Percentiles rank a stretch among this genome's conserved stretches.
These are phyloP conservation scores for Orthonyx spaldingii DNA, from an alignment of 2,113 vertebrate genomes.

Conservation along the genomic window DNA sequence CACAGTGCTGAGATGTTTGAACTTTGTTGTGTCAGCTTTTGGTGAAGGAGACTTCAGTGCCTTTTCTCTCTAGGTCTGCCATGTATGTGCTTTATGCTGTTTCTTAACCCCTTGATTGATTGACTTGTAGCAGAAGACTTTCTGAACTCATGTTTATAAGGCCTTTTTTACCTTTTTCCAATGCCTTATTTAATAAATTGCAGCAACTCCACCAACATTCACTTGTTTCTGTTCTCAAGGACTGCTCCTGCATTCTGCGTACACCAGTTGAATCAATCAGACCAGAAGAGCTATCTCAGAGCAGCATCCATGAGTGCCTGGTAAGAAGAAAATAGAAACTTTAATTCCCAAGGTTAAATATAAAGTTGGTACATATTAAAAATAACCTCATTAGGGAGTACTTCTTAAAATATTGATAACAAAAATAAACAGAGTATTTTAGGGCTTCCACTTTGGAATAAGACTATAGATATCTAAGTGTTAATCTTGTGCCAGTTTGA, in stretches of 20 bases:
- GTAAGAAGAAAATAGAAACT: slow-evolving; percentile 73
- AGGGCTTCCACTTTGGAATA: background rate
- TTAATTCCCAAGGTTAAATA: background rate
- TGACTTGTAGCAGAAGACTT: background rate
- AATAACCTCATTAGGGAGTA: background rate
- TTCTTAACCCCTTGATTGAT: background rate
- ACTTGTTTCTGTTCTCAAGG: slow-evolving; percentile 70
- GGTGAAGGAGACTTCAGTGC: background rate
- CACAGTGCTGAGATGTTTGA: background rate
- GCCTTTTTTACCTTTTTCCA: background rate
- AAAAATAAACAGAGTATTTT: background rate
- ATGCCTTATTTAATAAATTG: background rate
- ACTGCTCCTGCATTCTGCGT: slow-evolving; percentile 95
- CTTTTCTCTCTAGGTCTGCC: background rate
- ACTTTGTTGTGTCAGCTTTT: background rate
- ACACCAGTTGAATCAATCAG: slow-evolving; percentile 88
- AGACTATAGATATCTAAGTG: background rate
- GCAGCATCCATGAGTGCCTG: slow-evolving; percentile 80
- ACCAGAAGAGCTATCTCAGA: slow-evolving; percentile 85
- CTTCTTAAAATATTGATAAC: background rate
- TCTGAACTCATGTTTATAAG: background rate
- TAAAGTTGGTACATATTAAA: background rate
- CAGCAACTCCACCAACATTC: background rate
- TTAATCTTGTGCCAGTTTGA: background rate
- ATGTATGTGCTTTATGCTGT: background rate